A percentile compares a stretch with the other conserved stretches of the same genome.
Evolutionary conservation across 2,113 vertebrate genomes (phyloP).

Genomic region (Callithrix jacchus): DNA sequence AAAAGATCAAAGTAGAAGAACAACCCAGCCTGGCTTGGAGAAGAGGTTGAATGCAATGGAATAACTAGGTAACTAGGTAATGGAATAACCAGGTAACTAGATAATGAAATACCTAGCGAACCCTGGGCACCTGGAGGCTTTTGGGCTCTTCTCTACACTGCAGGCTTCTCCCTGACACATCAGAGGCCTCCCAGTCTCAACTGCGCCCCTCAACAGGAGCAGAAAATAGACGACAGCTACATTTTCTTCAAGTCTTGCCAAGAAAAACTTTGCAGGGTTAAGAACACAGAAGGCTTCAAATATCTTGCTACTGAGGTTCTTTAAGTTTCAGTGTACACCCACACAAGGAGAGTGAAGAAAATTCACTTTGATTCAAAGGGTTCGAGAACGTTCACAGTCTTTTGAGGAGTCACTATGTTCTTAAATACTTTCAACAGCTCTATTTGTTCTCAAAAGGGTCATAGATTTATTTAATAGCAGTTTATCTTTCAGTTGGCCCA

Average conservation of each 20-base stretch:
- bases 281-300: conserved; percentile 56
- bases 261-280: conserved; percentile 66
- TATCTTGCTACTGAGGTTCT: conserved; percentile 54
- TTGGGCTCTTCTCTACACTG: background rate
- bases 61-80: background rate
- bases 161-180: background rate
- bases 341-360: conserved; percentile 20
- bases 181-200: background rate
- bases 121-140: background rate
- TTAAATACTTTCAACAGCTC: conserved; percentile 61
- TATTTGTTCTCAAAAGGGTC: conserved; percentile 53
- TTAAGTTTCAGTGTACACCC: conserved; percentile 12
- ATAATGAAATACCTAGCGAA: background rate
- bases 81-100: background rate
- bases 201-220: conserved; percentile 14
- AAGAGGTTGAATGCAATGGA: background rate
- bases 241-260: conserved; percentile 66
- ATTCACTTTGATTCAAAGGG: conserved; percentile 31
- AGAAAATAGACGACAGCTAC: conserved; percentile 45
- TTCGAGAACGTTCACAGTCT: conserved; percentile 54
- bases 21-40: background rate
- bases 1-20: background rate
- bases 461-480: conserved; percentile 50
- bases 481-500: conserved; percentile 42
- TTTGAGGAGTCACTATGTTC: conserved; percentile 26